phyloP scores from a whole-genome alignment of 2,797 vertebrate genomes.

The Galagoides demidoff region DNA sequence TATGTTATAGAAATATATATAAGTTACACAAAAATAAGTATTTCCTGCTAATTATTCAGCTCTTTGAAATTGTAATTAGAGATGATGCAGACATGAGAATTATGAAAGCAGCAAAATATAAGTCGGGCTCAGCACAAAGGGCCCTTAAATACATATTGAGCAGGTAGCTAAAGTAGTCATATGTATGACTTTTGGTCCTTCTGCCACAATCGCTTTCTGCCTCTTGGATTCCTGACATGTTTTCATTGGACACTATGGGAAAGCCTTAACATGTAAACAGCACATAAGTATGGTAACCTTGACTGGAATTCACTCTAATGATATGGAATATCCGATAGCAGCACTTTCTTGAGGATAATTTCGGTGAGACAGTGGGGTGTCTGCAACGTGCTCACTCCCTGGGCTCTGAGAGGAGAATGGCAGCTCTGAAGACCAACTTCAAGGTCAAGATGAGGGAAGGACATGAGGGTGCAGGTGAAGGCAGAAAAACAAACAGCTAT shows the following conservation, averaged over 20 bases:
- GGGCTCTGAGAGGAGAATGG: neutral
- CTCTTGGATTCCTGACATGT: neutral
- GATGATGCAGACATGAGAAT: neutral
- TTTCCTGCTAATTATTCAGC: neutral
- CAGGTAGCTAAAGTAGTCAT: neutral
- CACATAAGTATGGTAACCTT: neutral
- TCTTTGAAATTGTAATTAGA: neutral
- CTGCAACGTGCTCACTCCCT: rapidly evolving
- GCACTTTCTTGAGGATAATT: neutral
- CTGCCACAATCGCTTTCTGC: neutral
- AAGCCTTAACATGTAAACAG: neutral
- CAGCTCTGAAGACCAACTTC: neutral
- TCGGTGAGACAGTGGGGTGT: neutral
- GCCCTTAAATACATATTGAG: rapidly evolving
- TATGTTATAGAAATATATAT: neutral
- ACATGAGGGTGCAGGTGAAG: neutral
- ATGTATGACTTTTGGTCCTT: neutral
- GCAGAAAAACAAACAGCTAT: neutral
- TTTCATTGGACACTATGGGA: neutral
- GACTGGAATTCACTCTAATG: neutral
- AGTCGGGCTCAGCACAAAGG: neutral
- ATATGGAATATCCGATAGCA: neutral
- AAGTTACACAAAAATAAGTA: neutral
- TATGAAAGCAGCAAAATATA: neutral
- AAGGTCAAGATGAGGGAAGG: neutral